Evolutionary conservation across 2,113 vertebrate species (phyloP), one percentile per base, ranked within the genome.

Genomic region (Mugil cephalus): DNA sequence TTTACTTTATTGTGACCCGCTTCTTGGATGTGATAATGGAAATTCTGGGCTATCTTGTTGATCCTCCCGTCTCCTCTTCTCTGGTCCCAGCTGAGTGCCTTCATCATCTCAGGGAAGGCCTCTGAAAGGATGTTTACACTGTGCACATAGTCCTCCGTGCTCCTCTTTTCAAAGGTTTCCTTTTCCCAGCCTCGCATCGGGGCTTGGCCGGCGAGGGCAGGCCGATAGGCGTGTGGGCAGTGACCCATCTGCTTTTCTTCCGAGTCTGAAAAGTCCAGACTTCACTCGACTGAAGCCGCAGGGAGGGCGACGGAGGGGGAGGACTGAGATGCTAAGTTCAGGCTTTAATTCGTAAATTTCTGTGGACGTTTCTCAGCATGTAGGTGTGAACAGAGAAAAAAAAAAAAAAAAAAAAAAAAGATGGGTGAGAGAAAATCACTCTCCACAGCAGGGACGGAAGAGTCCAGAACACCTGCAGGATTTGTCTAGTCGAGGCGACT

Each of bases 321-420:
- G 19, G 69, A 63, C 62, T 64, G 17, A 15, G 65, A 82, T 63
- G 50, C 59, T 47, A 61, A 77, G 77, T 86, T 91, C 82, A 80
- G 81, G 73, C 79, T 90, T 87, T 87, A 86, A 91, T 91, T 87
- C 83, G 85, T 80, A 84, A 79, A 83, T 87, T 69, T 86, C 76
- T 69, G 75, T 59, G 67, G 73, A 77, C 63, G 79, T 79, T 38
- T 81, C 79, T 70, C 62, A 59, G 74, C 55, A 71, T 69, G 77
- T 15, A 17, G 53, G 84, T 64, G 60, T 60, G 84, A 79, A 79
- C 48, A 61, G 19, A 64, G 68, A 71, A 72, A 52, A 6, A 21
- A 30, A 53, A 47, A 18, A n/a, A n/a, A 66, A 35, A 30, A 24
- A 38, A 67, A 74, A 79, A 74, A 2, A 48, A 59, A 62, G 7